These are phyloP conservation scores for Trypoxylon attenuatum DNA, from an alignment of 2,888 invertebrate species.

Conservation along the genomic window DNA sequence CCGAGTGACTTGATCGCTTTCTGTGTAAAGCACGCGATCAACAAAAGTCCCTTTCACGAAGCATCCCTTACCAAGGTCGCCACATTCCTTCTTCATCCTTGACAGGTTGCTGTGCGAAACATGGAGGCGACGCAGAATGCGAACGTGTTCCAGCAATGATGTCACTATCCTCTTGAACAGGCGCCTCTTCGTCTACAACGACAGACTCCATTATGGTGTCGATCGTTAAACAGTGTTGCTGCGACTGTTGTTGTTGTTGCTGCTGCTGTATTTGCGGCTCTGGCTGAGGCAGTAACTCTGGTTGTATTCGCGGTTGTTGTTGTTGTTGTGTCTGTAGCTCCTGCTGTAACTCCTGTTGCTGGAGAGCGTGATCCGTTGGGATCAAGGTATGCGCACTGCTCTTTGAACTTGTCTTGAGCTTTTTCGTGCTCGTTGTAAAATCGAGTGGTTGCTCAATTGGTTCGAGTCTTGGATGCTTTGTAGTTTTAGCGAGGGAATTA, in stretches of 20 bases:
- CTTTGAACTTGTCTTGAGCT: slow-evolving; percentile 57
- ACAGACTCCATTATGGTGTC: slow-evolving; percentile 55
- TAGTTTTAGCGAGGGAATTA: slow-evolving; percentile 38
- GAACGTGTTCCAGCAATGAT: neutral
- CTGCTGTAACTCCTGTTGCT: no score
- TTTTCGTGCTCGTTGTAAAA: slow-evolving; percentile 71
- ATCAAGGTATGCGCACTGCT: neutral
- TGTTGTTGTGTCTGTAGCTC: slow-evolving; percentile 21
- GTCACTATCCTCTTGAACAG: slow-evolving; percentile 24
- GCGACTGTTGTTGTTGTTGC: slow-evolving; percentile 6
- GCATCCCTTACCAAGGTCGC: slow-evolving; percentile 72
- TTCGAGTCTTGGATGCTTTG: slow-evolving; percentile 61
- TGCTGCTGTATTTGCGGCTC: no score
- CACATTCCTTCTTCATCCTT: slow-evolving; percentile 73
- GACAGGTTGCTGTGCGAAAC: slow-evolving; percentile 59
- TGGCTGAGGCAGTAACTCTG: no score
- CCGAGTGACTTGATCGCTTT: no score
- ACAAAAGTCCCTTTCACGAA: no score
- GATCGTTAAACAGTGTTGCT: neutral
- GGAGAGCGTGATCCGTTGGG: slow-evolving; percentile 3
- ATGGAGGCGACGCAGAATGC: neutral
- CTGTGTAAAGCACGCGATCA: no score
- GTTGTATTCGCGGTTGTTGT: slow-evolving; percentile 23
- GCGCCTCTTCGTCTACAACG: no score
- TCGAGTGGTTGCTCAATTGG: slow-evolving; percentile 70